Conservation (phyloP, 2,113 vertebrate genomes). For the Cettia cetti region DNA sequence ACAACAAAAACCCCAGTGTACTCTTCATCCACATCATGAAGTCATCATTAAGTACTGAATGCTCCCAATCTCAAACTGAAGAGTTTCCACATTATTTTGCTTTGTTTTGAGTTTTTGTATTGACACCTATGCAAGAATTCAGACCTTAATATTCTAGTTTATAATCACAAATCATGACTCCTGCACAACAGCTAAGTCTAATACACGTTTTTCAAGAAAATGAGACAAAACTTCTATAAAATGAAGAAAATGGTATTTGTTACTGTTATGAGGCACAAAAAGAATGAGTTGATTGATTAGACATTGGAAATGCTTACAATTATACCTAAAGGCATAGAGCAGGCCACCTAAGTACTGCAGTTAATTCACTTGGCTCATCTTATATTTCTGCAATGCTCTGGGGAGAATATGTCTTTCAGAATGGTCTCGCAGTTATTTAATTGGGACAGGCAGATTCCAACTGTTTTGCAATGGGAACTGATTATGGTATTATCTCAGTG, state of each 20-base stretch:
- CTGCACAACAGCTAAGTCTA: not conserved
- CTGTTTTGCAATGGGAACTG: not conserved
- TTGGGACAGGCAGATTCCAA: not conserved
- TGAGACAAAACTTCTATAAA: not conserved
- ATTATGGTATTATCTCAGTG: not conserved
- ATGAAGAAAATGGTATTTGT: not conserved
- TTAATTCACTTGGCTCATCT: not conserved
- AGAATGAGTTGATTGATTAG: not conserved
- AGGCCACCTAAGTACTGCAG: not conserved
- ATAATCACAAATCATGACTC: not conserved
- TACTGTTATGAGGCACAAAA: not conserved
- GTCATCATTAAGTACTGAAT: not conserved
- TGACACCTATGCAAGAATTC: not conserved
- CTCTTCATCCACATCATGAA: not conserved
- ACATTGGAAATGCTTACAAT: not conserved
- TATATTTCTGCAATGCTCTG: not conserved
- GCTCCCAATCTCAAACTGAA: not conserved
- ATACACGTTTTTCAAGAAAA: not conserved
- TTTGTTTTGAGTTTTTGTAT: not conserved
- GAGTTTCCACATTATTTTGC: not conserved
- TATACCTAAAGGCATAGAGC: not conserved
- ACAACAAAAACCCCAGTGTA: not conserved
- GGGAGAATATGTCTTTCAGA: not conserved
- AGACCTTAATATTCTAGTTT: not conserved
- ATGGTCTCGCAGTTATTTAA: not conserved